Percentiles rank a stretch among this genome's conserved stretches.
Conservation (phyloP, 2,113 vertebrate species). For the Ochotona curzoniae region DNA sequence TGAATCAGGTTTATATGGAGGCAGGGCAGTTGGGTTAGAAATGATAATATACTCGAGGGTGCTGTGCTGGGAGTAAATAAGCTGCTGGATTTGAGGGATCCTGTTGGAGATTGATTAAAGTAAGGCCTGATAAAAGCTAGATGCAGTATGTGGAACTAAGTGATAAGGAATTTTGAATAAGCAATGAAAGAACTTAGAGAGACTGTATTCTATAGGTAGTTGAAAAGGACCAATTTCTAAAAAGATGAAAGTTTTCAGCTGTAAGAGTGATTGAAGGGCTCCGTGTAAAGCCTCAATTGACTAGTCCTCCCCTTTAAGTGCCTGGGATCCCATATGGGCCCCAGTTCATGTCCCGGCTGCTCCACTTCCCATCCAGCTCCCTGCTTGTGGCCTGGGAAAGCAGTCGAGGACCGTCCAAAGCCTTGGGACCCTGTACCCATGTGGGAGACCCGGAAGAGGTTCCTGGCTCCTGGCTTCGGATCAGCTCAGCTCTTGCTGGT, state of each 20-base stretch:
- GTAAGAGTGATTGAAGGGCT: background rate
- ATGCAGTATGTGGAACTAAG: slow-evolving; percentile 6
- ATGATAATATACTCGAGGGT: background rate
- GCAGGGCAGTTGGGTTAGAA: slow-evolving; percentile 34
- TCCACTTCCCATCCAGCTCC: no score
- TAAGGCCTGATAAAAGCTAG: slow-evolving; percentile 36
- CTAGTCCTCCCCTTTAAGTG: no score
- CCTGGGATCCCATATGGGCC: no score
- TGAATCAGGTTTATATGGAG: background rate
- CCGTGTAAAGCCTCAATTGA: no score
- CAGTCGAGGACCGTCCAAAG: no score
- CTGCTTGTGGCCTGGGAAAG: no score
- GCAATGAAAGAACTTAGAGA: background rate
- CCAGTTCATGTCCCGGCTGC: no score
- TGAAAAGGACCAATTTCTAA: background rate
- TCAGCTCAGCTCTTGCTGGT: no score
- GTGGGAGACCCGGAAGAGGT: no score
- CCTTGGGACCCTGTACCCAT: no score
- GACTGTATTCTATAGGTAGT: slow-evolving; percentile 7
- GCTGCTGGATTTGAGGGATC: background rate
- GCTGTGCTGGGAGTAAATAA: background rate
- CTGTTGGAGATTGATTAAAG: slow-evolving; percentile 5
- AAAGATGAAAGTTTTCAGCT: background rate
- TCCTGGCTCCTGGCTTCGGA: no score
- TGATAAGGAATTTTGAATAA: slow-evolving; percentile 56